phyloP scores from a whole-genome alignment of 2,113 vertebrate species.

The Columba janthina region DNA sequence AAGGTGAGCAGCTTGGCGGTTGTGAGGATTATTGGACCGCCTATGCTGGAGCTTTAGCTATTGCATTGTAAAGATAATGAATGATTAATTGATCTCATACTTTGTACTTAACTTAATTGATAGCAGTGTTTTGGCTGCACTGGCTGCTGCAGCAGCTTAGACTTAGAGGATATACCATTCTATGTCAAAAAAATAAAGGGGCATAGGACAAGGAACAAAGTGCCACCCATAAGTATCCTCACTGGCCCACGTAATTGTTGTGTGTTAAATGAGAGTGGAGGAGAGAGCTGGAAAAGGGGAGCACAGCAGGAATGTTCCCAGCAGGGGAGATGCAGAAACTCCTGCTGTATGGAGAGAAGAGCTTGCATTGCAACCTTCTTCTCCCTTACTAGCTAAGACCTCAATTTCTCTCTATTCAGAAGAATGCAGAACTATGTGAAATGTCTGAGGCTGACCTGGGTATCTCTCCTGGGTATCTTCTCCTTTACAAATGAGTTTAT shows the following conservation, averaged over 20 bases:
- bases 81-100: slow-evolving; percentile 64
- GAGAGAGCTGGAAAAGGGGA: background rate
- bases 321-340: background rate
- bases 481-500: background rate
- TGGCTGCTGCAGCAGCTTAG: background rate
- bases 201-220: background rate
- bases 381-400: background rate
- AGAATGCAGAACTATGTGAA: background rate
- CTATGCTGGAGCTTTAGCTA: slow-evolving; percentile 3
- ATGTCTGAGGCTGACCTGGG: background rate
- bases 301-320: background rate
- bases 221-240: background rate
- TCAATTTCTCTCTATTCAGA: background rate
- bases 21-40: slow-evolving; percentile 49
- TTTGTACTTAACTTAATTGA: slow-evolving; percentile 64
- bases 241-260: background rate
- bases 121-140: slow-evolving; percentile 11
- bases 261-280: background rate
- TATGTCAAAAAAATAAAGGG: background rate
- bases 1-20: slow-evolving; percentile 33
- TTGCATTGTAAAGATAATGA: slow-evolving; percentile 38
- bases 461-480: background rate
- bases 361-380: background rate
- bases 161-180: background rate
- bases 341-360: background rate